Evolutionary conservation across 2,888 invertebrate species (phyloP), one percentile per base, ranked within the genome.

Genomic region (Portevinia maculata): DNA sequence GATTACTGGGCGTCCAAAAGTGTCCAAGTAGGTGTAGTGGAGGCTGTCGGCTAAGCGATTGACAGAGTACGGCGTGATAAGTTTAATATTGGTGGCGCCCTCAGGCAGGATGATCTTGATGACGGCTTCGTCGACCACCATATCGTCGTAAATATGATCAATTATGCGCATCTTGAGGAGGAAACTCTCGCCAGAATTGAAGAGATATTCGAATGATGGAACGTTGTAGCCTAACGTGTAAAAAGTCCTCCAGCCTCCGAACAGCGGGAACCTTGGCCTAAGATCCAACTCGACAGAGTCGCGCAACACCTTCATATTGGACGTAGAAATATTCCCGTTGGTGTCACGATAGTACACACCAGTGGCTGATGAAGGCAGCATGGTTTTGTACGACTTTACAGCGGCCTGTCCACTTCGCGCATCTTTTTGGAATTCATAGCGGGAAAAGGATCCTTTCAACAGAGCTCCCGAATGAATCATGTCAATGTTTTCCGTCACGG

Each of bases 291-390:
- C 99, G 6, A 99, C 98, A 39, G 97, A 95, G 88, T 99, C 98
- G 85, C 96, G 96, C 86, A 96, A 93, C 21, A 96, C 92, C 85
- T 95, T 93, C 92, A 99, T 95, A 89, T 97, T 96, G 0, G 98
- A 98, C 8, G 99, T 99, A 0, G 99, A 99, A 87, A 99, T 99
- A 90, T 99, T 99, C 39, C 98, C 99, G 89, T 99, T 99, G 85
- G 98, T 98, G 90, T 99, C 99, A 65, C 91, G 87, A 57, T 99
- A 99, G 91, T 99, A 99, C 9, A 99, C 97, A 90, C 98, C 98
- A 41, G 95, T 94, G 0, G 99, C 99, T 34, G 98, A 94, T 0
- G 98, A 96, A 11, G 96, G 96, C 15, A 96, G 89, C 81, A 95
- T 91, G 0, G 96, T 98, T 91, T 96, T 97, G 90, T 98, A 99